A percentile compares a stretch with the other conserved stretches of the same genome.
phyloP scores from a whole-genome alignment of 2,888 invertebrate species.

The Hyppa rectilinea region DNA sequence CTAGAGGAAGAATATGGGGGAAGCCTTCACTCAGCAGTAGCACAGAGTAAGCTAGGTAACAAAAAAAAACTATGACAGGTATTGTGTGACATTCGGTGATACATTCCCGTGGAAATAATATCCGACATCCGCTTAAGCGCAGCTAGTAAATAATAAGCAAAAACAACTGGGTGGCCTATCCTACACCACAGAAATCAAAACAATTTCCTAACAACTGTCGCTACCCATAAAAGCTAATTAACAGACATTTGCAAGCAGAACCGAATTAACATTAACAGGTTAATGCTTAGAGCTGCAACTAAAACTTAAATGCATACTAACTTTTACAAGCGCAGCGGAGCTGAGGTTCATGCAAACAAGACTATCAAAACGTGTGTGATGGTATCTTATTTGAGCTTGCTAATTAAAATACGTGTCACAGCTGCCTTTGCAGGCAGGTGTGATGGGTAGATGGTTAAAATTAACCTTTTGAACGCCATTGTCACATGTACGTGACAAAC shows the following conservation, averaged over 20 bases:
- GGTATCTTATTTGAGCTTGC: constrained; percentile 31
- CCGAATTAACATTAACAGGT: constrained; percentile 26
- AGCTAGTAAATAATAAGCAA: no score
- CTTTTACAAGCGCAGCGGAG: constrained; percentile 29
- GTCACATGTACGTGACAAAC: no score
- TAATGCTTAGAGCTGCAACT: constrained; percentile 17
- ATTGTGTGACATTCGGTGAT: no score
- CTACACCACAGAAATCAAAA: background rate
- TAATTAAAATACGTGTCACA: constrained; percentile 22
- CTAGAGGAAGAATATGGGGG: no score
- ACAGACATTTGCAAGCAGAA: constrained; percentile 32
- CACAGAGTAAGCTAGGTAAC: no score
- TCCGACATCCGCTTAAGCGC: no score
- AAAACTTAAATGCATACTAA: constrained; percentile 14
- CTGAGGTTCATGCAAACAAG: constrained; percentile 31
- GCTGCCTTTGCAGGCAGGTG: background rate
- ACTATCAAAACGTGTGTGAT: constrained; percentile 23
- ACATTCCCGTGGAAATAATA: no score
- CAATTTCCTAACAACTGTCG: constrained; percentile 8
- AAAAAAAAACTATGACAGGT: no score
- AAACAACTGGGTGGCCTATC: background rate
- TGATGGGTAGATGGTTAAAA: background rate
- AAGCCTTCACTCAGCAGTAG: no score
- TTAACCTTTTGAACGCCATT: no score
- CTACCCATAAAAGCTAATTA: constrained; percentile 33